Base-by-base conservation (phyloP, 2,113 vertebrate genomes). In the Lates calcarifer region DNA sequence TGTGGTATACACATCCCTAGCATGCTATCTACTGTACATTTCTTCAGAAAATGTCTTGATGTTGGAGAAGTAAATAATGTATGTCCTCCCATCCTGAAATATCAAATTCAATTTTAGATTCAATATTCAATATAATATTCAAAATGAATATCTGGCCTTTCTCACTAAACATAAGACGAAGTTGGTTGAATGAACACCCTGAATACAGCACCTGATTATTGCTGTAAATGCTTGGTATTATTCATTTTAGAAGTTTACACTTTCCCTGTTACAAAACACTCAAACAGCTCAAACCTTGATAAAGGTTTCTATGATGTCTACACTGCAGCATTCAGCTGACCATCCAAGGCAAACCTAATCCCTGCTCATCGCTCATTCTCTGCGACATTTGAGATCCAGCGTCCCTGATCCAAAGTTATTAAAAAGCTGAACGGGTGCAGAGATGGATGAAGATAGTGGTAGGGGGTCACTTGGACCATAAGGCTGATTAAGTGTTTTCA, bases 401-500 rank as follows among this genome's bases (percentile, higher is more conserved):
- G 5, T 82, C 76, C 58, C 75, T 60, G 58, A 75, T 82, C 64
- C 85, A 67, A 49, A 79, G 82, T 80, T 89, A 87, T 85, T 90
- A 85, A 73, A 88, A 68, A 22, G 55, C 81, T 26, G 47, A 73
- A 29, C n/a, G 26, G 67, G 10, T 70, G 73, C 45, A 81, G 66
- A 77, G 84, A 90, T 92, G 84, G 80, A 92, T 92, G 82, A 29
- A 31, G 51, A 20, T 10, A 39, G 65, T 61, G 22, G 81, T 53
- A 24, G 84, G 83, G 83, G 87, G 85, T 90, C 87, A 86, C 67
- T 85, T 41, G 72, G 82, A 84, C 76, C 83, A 89, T 82, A 84
- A 79, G 91, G 85, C 74, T 85, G 85, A 92, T 92, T 87, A 88
- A 91, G 87, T 87, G 90, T 85, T 89, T 87, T 33, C 66, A 74